Base-by-base conservation (phyloP, 2,113 vertebrate species). In the Rana temporaria region DNA sequence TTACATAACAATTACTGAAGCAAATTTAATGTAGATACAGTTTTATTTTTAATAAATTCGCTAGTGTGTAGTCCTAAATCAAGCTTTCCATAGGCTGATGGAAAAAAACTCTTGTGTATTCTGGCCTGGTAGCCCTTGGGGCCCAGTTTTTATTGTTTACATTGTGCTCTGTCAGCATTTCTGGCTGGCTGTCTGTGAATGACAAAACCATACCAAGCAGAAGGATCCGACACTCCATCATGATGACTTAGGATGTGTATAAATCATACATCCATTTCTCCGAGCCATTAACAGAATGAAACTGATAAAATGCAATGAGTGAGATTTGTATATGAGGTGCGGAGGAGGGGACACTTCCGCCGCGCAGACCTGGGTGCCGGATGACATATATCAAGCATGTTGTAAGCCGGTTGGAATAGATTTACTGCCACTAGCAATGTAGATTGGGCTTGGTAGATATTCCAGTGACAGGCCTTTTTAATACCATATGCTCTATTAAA, bases 221-320 rank as follows among this genome's bases (percentile, higher is more conserved):
- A 56, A 64, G 53, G 32, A 62, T 80, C 62, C 70, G 57, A 38
- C 16, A 57, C 52, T 59, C 53, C 77, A 68, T 79, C 77, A n/a
- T 8, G 8, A 8, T 52, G 56, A 80, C 55, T 80, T 70, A 71
- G 34, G 6, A 20, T 22, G 34, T 16, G 34, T 30, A 70, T 80
- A 80, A 80, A 80, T 80, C 78, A 80, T 80, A 80, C 78, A 26
- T 80, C 67, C 34, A 57, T 68, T 75, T 68, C 77, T 59, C n/a
- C 14, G 6, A 57, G 30, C 53, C 77, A 70, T 80, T 80, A 80
- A 60, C 66, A 34, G 78, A 62, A 80, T 70, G 66, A 80, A 68
- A 42, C 17, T 34, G 78, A 80, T 71, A 71, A 48, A 80, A 80
- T 62, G 56, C 78, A 70, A 70, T 71, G 34, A 70, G 38, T 19